Percentiles rank a stretch among this genome's conserved stretches.
Conservation (phyloP, 2,888 invertebrate species). For the Hipparchia sbordonii region DNA sequence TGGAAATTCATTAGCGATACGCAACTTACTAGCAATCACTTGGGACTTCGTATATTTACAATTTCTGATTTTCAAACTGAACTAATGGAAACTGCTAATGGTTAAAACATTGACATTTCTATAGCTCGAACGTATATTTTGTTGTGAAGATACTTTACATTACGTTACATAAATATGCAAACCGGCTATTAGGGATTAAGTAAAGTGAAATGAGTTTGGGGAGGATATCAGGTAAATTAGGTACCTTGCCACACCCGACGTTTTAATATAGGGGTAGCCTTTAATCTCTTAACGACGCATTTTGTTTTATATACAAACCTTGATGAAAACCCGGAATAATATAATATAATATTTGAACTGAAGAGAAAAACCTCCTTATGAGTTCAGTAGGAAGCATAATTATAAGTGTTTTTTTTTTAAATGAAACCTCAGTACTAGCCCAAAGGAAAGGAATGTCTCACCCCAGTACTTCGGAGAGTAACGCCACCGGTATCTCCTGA, state of each 20-base stretch:
- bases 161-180: conserved; percentile 42
- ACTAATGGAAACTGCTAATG: neutral
- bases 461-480: too few relatives aligned
- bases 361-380: too few relatives aligned
- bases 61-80: neutral
- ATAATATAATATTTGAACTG: too few relatives aligned
- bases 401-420: too few relatives aligned
- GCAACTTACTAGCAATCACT: neutral
- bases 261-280: conserved; percentile 30
- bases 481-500: too few relatives aligned
- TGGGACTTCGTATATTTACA: neutral
- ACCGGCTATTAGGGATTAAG: conserved; percentile 37
- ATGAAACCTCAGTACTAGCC: too few relatives aligned
- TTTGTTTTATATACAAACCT: conserved; percentile 29
- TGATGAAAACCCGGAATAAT: conserved; percentile 4
- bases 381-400: too few relatives aligned
- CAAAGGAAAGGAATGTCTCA: too few relatives aligned
- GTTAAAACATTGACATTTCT: too few relatives aligned
- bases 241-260: conserved; percentile 37
- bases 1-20: neutral
- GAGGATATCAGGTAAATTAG: conserved; percentile 39
- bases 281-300: conserved; percentile 37
- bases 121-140: neutral
- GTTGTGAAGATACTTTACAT: neutral
- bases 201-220: conserved; percentile 39